phyloP scores from a whole-genome alignment of 2,113 vertebrate species.

The Herpailurus yagouaroundi region DNA sequence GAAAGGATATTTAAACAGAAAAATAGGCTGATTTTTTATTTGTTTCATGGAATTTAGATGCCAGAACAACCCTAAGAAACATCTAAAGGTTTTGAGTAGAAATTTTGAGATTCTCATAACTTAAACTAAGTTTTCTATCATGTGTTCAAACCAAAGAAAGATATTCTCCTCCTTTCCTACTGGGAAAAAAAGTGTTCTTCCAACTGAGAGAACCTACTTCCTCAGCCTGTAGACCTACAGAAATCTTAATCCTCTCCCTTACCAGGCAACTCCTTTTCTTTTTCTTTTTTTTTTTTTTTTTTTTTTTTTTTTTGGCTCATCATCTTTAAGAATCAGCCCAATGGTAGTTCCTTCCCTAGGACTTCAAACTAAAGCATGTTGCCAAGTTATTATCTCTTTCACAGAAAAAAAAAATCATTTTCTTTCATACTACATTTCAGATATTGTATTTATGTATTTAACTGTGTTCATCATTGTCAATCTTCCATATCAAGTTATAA shows the following conservation, averaged over 20 bases:
- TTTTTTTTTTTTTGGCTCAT: neutral
- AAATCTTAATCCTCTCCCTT: neutral
- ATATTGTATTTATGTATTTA: neutral
- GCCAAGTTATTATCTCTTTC: neutral
- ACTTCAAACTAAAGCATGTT: neutral
- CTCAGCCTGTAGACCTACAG: neutral
- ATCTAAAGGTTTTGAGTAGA: neutral
- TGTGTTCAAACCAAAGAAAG: neutral
- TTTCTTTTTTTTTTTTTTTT: neutral
- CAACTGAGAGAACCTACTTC: neutral
- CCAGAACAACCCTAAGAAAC: neutral
- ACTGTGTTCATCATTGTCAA: neutral
- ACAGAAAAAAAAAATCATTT: neutral
- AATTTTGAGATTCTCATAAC: neutral
- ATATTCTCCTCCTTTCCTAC: neutral
- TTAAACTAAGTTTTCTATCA: neutral
- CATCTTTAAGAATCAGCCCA: neutral
- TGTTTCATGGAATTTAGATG: conserved; percentile 24
- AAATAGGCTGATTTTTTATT: neutral
- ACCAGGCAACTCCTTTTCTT: neutral
- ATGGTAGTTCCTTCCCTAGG: neutral
- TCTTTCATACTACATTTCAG: neutral
- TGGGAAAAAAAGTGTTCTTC: neutral
- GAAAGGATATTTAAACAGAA: neutral
- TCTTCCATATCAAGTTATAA: neutral